Evolutionary conservation across 2,797 vertebrate genomes (phyloP).

Genomic region (Pangasius macronema): DNA sequence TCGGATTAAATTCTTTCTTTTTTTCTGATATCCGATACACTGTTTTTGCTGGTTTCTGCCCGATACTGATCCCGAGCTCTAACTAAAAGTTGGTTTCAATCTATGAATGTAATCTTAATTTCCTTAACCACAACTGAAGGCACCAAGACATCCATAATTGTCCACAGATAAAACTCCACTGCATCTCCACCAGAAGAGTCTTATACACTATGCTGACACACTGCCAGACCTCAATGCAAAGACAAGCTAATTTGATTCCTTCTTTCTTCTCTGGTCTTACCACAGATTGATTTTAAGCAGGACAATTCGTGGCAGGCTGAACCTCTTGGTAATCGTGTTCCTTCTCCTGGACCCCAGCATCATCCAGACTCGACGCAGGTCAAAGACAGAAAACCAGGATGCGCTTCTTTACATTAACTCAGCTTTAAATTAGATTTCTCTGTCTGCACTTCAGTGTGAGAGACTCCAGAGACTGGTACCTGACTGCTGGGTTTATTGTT

Average conservation of each 20-base stretch:
- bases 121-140: not conserved
- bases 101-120: not conserved
- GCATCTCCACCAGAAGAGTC: not conserved
- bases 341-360: slow-evolving; percentile 38
- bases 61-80: too few relatives aligned
- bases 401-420: not conserved
- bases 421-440: not conserved
- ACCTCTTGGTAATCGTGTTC: slow-evolving; percentile 33
- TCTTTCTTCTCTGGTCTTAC: slow-evolving; percentile 47
- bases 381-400: not conserved
- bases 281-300: slow-evolving; percentile 56
- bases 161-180: not conserved
- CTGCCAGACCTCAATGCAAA: not conserved
- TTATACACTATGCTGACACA: not conserved
- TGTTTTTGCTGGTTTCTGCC: not conserved
- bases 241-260: not conserved
- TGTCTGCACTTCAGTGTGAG: slow-evolving; percentile 9
- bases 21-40: not conserved
- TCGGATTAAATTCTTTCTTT: not conserved
- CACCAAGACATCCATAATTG: not conserved
- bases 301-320: slow-evolving; percentile 49
- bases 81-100: not conserved
- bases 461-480: slow-evolving; percentile 8
- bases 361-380: slow-evolving; percentile 8
- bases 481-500: slow-evolving; percentile 36